phyloP scores from a whole-genome alignment of 2,888 invertebrate species.

The Drosophila melanosoma region DNA sequence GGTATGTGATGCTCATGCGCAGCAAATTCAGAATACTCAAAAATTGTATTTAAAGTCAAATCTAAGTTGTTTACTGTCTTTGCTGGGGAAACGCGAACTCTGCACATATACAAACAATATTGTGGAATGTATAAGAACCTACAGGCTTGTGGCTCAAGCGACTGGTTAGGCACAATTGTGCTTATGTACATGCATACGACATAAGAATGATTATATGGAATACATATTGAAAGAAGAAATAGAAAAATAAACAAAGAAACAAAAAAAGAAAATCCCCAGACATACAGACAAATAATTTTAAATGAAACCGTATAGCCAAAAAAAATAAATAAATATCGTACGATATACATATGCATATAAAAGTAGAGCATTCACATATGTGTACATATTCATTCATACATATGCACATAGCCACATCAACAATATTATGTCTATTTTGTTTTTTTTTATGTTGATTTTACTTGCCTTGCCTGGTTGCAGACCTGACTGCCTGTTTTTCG shows the following conservation, averaged over 20 bases:
- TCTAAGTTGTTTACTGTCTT: slow-evolving; percentile 59
- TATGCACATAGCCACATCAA: slow-evolving; percentile 28
- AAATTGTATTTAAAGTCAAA: slow-evolving; percentile 38
- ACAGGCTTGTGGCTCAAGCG: slow-evolving; percentile 17
- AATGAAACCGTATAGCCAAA: slow-evolving; percentile 29
- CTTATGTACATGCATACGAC: slow-evolving; percentile 5
- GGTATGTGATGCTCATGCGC: slow-evolving; percentile 56
- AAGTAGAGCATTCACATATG: neutral
- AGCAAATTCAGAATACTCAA: slow-evolving; percentile 34
- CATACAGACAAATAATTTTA: slow-evolving; percentile 4
- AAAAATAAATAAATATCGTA: neutral
- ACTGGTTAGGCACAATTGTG: slow-evolving; percentile 35
- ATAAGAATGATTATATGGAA: neutral
- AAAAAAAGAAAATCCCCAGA: slow-evolving; percentile 3
- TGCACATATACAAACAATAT: slow-evolving; percentile 59
- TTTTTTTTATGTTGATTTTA: slow-evolving; percentile 16
- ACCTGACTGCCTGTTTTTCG: slow-evolving; percentile 17
- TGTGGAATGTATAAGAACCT: slow-evolving; percentile 35
- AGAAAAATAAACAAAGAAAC: slow-evolving; percentile 40
- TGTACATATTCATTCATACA: neutral
- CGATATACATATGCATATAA: neutral
- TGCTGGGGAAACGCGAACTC: slow-evolving; percentile 51
- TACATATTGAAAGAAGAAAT: slow-evolving; percentile 12
- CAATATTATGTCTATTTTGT: slow-evolving; percentile 24
- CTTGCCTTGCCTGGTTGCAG: slow-evolving; percentile 17